Percentiles rank a stretch among this genome's conserved stretches.
Evolutionary conservation across 2,113 vertebrate species (phyloP).

Genomic region (Aegithalos caudatus): DNA sequence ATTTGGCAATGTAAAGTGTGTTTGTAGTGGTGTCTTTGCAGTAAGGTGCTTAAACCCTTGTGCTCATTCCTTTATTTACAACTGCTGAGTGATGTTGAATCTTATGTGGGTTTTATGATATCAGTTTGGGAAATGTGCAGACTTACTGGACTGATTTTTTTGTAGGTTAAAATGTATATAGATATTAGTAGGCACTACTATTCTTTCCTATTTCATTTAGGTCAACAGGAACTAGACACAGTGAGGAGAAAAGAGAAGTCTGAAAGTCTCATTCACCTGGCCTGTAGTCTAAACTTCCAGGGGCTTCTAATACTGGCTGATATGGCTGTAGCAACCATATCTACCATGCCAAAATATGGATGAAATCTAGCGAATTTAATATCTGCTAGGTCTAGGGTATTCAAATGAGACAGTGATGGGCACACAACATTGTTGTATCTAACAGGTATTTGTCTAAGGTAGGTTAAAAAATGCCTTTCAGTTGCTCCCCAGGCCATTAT

Average conservation of each 20-base stretch:
- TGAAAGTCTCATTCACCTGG: not conserved
- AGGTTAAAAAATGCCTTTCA: not conserved
- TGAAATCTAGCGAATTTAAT: not conserved
- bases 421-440: not conserved
- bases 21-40: not conserved
- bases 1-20: not conserved
- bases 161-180: not conserved
- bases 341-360: not conserved
- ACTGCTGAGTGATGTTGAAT: not conserved
- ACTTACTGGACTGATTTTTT: not conserved
- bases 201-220: not conserved
- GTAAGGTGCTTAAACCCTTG: not conserved
- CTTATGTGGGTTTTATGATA: not conserved
- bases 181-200: not conserved
- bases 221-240: not conserved
- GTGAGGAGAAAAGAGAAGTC: not conserved
- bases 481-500: fast-evolving
- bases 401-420: not conserved
- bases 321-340: not conserved
- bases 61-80: not conserved
- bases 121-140: not conserved
- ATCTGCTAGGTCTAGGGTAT: not conserved
- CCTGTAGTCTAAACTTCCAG: not conserved
- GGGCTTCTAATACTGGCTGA: not conserved
- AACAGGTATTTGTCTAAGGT: not conserved